Percentiles rank a stretch among this genome's conserved stretches.
phyloP scores from a whole-genome alignment of 2,888 invertebrate species.

The Melanostoma scalare region DNA sequence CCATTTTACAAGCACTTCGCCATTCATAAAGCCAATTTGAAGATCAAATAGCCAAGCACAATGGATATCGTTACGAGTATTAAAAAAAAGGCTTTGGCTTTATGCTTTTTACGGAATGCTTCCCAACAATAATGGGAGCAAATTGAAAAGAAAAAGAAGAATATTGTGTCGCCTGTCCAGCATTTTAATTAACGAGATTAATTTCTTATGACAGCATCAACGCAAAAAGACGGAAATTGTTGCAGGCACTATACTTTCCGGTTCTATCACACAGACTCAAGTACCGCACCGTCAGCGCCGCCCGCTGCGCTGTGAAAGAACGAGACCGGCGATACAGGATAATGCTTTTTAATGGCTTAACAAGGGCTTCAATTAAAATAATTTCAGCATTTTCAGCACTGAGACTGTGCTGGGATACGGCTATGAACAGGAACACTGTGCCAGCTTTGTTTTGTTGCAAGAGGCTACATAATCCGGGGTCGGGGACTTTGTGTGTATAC shows the following conservation, averaged over 20 bases:
- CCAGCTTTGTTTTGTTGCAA: conserved; percentile 12
- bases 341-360: conserved; percentile 72
- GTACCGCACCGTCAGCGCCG: neutral
- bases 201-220: conserved; percentile 69
- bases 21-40: too few species aligned
- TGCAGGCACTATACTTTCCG: conserved; percentile 34
- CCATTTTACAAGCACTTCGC: too few species aligned
- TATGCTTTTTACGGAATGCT: too few species aligned
- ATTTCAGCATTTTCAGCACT: conserved; percentile 67
- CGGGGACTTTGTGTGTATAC: neutral
- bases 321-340: conserved; percentile 52
- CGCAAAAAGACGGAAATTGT: conserved; percentile 52
- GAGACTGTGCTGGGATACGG: conserved; percentile 43
- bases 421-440: neutral
- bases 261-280: conserved; percentile 1
- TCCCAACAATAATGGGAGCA: too few species aligned
- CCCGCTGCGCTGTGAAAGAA: neutral
- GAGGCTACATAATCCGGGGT: conserved; percentile 5
- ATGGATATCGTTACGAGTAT: too few species aligned
- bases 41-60: too few species aligned
- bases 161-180: conserved; percentile 66
- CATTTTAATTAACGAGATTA: conserved; percentile 72
- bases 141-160: too few species aligned
- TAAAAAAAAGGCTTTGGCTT: too few species aligned
- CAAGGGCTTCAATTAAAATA: conserved; percentile 72